Evolutionary conservation across 2,797 vertebrate species (phyloP).

Genomic region (Okamejei kenojei): DNA sequence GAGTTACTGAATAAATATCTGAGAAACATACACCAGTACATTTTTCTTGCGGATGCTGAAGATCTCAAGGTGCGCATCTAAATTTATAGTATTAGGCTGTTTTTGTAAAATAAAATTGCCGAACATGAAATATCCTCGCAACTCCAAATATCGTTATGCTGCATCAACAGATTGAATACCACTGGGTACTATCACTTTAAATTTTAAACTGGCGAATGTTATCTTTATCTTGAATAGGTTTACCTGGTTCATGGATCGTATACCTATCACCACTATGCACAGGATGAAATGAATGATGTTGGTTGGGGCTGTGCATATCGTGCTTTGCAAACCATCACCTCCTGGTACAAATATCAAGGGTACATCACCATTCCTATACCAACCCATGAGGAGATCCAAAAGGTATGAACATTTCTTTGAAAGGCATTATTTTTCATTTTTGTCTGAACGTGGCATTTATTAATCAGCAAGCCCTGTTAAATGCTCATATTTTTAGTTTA

Average conservation of each 20-base stretch:
- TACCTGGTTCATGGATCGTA: constrained; percentile 76
- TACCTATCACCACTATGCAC: constrained; percentile 93
- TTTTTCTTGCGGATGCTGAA: constrained; percentile 69
- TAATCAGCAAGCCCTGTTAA: neutral
- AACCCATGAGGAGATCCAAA: constrained; percentile 85
- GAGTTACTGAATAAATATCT: constrained; percentile 81
- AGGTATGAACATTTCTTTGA: constrained; percentile 58
- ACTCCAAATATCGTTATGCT: neutral
- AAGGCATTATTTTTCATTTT: neutral
- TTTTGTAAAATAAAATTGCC: neutral
- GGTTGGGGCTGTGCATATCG: constrained; percentile 98
- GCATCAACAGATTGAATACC: neutral
- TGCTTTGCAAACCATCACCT: constrained; percentile 91
- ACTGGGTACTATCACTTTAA: neutral
- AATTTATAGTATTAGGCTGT: neutral
- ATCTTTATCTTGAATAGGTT: constrained; percentile 54
- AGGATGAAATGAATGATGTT: constrained; percentile 79
- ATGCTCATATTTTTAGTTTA: neutral
- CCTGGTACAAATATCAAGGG: constrained; percentile 90
- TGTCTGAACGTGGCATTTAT: neutral
- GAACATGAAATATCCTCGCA: neutral
- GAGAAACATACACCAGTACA: constrained; percentile 73
- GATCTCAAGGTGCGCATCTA: constrained; percentile 62
- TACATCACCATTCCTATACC: constrained; percentile 70
- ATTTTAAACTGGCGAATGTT: neutral